phyloP scores from a whole-genome alignment of 2,113 vertebrate genomes.

The Boleophthalmus pectinirostris region DNA sequence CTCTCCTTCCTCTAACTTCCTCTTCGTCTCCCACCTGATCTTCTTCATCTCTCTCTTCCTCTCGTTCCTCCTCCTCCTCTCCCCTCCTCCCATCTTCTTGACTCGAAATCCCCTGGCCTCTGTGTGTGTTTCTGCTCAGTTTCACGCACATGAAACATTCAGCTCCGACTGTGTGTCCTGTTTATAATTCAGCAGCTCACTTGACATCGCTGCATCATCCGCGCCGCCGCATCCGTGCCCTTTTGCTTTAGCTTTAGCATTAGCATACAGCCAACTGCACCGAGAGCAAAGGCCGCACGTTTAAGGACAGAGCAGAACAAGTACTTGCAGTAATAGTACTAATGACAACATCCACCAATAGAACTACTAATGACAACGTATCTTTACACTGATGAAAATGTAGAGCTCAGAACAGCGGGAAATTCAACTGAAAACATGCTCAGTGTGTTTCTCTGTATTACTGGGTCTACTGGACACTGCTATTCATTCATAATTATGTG shows the following conservation, averaged over 20 bases:
- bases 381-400: no score
- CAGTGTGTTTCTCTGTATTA: no score
- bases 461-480: no score
- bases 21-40: not conserved
- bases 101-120: constrained; percentile 6
- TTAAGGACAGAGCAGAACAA: not conserved
- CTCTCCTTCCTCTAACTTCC: no score
- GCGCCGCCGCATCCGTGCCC: constrained; percentile 9
- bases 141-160: constrained; percentile 77
- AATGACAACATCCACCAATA: no score
- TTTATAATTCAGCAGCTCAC: constrained; percentile 71
- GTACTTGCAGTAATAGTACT: not conserved
- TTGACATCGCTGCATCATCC: constrained; percentile 73
- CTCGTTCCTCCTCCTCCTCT: not conserved
- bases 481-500: no score
- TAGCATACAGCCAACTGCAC: not conserved
- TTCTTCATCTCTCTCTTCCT: not conserved
- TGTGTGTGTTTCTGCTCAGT: constrained; percentile 61
- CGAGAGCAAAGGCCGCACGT: not conserved
- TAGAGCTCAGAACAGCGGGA: no score
- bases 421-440: no score
- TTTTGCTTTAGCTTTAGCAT: constrained; percentile 9
- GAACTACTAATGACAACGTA: no score
- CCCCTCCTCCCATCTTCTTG: not conserved
- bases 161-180: constrained; percentile 62